Base-by-base conservation (phyloP, 2,113 vertebrate species). In the Pantherophis guttatus region DNA sequence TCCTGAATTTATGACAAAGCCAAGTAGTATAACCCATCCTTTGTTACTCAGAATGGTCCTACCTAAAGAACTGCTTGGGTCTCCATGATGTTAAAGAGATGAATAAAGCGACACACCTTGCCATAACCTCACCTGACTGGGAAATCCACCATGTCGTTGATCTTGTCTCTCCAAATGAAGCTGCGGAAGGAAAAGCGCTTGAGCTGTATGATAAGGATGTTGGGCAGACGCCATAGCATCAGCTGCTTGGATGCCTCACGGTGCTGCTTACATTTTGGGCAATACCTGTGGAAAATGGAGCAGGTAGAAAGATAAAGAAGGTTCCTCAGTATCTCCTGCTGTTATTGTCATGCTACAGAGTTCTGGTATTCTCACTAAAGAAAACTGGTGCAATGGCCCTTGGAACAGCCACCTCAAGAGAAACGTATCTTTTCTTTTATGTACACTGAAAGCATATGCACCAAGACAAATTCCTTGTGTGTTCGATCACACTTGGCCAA, bases 161-260 rank as follows among this genome's bases (percentile, higher is more conserved):
- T 99, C 97, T 99, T 99, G 96, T 99, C 99, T 87, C 99, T 98
- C 99, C 99, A 99, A 94, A 99, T 99, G 96, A 99, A 99, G 94
- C 99, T 99, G 87, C 99, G 98, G 95, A 99, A 99, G 95, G 99
- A 99, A 98, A 99, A 99, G 95, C 99, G 99, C 94, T 99, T 99
- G 48, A 99, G 99, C 97, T 99, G 99, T 95, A 99, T 99, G 92
- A 99, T 99, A 94, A 99, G 98, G 44, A 99, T 98, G 0, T 99
- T 99, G 17, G 99, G 99, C 55, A 99, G 97, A 44, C 99, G 98
- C 99, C 99, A 99, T 6, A 99, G 96, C 96, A 99, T 95, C 95
- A 99, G 98, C 94, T 99, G 99, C 94, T 99, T 99, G 88, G 99
- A 99, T 89, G 99, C 99, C 93, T 99, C 99, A 0, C 99, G 98